Evolutionary conservation across 2,113 vertebrate species (phyloP), one percentile per base, ranked within the genome.

Genomic region (Epinephelus lanceolatus): DNA sequence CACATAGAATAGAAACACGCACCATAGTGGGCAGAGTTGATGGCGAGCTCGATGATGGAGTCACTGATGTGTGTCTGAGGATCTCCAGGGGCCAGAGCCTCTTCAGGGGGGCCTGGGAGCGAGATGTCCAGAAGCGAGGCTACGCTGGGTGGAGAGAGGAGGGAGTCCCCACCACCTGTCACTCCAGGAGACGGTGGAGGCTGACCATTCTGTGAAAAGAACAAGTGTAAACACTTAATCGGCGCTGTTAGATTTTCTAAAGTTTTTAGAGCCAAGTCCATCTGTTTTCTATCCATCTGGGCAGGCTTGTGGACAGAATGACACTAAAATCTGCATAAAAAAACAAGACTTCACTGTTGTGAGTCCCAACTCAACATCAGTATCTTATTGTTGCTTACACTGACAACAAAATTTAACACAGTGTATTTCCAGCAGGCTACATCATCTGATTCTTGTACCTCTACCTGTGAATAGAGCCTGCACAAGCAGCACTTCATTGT

Each of bases 11-110:
- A 12, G 8, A 57, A 45, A 56, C 5, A 72, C 86, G 82, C 85
- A 99, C 98, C 95, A 6, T 97, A 99, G 83, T 98, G 97, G 52
- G 97, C 96, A 1, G 98, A 99, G 94, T 98, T 99, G 93, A 99
- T 99, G 80, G 98, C 98, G 1, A 99, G 97, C 92, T 99, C 98
- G 1, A 99, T 99, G 93, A 99, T 99, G 51, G 98, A 99, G 94
- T 99, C 98, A 0, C 98, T 99, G 94, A 99, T 99, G 63, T 99
- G 98, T 1, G 96, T 97, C 69, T 96, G 96, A 17, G 96, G 91
- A 52, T 97, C 98, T 68, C 97, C 98, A 13, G 98, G 96, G 1
- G 97, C 96, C 10, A 99, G 95, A 21, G 97, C 96, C 65, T 99
- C 98, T 75, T 99, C 98, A 1, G 98, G 98, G 1, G 97, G 98